Evolutionary conservation across 2,888 invertebrate species (phyloP).

Genomic region (Ophion obscuratus): DNA sequence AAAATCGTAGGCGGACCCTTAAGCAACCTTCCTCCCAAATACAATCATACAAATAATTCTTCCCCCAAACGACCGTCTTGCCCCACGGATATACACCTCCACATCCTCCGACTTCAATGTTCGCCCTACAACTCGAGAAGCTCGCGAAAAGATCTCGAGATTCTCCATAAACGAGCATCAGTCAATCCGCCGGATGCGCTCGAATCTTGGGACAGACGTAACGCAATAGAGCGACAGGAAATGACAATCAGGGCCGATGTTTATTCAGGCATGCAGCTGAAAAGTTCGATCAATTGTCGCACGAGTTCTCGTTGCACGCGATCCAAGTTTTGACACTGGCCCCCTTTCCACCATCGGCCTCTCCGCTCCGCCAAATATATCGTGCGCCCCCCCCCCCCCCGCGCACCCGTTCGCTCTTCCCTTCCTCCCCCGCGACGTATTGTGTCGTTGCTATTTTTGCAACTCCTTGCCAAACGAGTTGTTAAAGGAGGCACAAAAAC

Average conservation of each 20-base stretch:
- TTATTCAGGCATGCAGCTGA: slow-evolving; percentile 34
- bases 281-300: slow-evolving; percentile 65
- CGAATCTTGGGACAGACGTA: slow-evolving; percentile 41
- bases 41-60: too few species aligned
- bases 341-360: not conserved
- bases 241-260: slow-evolving; percentile 11
- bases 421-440: slow-evolving; percentile 9
- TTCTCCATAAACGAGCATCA: slow-evolving; percentile 52
- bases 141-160: slow-evolving; percentile 42
- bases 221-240: slow-evolving; percentile 47
- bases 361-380: slow-evolving; percentile 37
- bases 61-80: too few species aligned
- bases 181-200: slow-evolving; percentile 6
- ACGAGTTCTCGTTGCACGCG: slow-evolving; percentile 74
- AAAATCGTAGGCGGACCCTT: too few species aligned
- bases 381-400: slow-evolving; percentile 2
- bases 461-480: slow-evolving; percentile 46
- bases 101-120: too few species aligned
- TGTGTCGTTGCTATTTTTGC: slow-evolving; percentile 51
- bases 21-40: too few species aligned
- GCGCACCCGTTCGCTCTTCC: not conserved
- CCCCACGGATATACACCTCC: too few species aligned
- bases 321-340: slow-evolving; percentile 68
- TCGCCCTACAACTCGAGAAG: not conserved
- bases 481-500: not conserved